These are phyloP conservation scores for Porites lobata DNA, from an alignment of 92 coral and sea anemone species.

Conservation along the genomic window DNA sequence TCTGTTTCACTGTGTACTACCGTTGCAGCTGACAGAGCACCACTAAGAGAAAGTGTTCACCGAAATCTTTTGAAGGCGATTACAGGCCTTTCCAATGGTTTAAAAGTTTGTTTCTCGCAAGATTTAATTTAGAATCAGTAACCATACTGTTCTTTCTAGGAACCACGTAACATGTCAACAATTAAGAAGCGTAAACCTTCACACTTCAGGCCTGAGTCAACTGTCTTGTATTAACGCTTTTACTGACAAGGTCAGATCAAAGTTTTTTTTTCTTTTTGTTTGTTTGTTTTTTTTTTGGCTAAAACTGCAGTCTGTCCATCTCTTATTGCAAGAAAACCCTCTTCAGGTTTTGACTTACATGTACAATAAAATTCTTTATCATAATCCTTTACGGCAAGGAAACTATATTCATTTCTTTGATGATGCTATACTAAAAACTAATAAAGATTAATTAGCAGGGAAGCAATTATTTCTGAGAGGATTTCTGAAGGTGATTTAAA, in stretches of 20 bases:
- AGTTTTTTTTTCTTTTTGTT: neutral
- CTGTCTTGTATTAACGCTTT: conserved; percentile 42
- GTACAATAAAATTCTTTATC: no score
- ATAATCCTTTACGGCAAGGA: no score
- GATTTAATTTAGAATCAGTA: neutral
- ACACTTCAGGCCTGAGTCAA: conserved; percentile 13
- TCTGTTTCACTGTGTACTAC: neutral
- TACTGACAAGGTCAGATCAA: conserved; percentile 58
- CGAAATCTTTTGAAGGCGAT: neutral
- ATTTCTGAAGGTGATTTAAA: no score
- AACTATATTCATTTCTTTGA: no score
- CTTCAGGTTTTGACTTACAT: no score
- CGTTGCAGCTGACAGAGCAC: neutral
- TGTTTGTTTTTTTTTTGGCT: no score
- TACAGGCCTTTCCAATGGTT: neutral
- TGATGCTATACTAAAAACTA: no score
- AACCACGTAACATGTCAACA: conserved; percentile 54
- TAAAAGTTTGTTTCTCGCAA: neutral
- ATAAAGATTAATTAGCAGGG: no score
- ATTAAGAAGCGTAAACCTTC: conserved; percentile 42
- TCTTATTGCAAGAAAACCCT: no score
- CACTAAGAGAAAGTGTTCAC: neutral
- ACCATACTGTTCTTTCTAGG: conserved; percentile 39
- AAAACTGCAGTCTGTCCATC: no score
- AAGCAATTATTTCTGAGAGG: no score